phyloP scores from a whole-genome alignment of 2,797 vertebrate genomes.

The Salmo trutta region DNA sequence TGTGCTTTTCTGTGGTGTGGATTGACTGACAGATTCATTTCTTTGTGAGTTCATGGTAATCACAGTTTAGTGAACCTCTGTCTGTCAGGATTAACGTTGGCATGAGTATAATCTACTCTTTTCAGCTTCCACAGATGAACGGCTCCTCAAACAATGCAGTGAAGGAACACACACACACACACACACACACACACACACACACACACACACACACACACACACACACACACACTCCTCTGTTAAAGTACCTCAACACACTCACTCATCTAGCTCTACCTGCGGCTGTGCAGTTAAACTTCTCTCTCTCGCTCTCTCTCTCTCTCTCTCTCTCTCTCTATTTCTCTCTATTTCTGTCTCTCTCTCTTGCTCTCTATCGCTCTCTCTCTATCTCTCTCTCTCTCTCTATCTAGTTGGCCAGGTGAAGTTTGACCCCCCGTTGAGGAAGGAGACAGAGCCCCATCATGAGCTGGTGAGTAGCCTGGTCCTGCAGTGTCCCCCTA shows the following conservation, averaged over 20 bases:
- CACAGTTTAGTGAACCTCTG: background rate
- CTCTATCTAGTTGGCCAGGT: conserved; percentile 87
- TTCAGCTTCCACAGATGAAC: background rate
- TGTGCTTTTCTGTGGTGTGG: background rate
- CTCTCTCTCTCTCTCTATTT: too few species aligned
- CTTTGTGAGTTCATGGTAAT: background rate
- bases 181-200: background rate
- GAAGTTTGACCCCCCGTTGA: conserved; percentile 93
- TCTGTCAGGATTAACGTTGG: background rate
- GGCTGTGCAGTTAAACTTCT: background rate
- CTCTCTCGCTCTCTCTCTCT: too few species aligned
- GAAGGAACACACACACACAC: background rate
- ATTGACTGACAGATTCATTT: background rate
- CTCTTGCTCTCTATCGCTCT: background rate
- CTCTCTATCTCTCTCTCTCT: background rate
- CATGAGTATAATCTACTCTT: background rate
- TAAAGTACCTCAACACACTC: background rate
- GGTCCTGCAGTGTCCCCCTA: conserved; percentile 9
- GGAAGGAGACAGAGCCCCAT: conserved; percentile 95
- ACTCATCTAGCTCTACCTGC: background rate
- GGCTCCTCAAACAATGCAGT: background rate
- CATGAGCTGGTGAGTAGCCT: conserved; percentile 90
- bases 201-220: background rate
- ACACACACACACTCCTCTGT: background rate
- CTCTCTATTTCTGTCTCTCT: background rate